These are phyloP conservation scores for Oscheius onirici DNA, from an alignment of 2,888 invertebrate species.

Conservation along the genomic window DNA sequence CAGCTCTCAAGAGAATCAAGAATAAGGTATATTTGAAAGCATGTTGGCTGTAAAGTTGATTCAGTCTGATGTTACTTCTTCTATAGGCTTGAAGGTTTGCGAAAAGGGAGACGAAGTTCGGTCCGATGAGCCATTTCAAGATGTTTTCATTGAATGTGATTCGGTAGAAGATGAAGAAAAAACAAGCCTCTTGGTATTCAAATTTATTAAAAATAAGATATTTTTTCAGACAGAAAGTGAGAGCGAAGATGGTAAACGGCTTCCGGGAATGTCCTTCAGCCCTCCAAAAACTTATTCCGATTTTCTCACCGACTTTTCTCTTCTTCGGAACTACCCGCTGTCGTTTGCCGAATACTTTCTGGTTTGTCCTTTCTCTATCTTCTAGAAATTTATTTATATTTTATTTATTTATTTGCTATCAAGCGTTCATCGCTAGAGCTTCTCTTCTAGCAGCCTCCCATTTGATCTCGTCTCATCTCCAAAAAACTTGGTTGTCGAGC, in stretches of 20 bases:
- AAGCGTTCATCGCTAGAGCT: too few species aligned
- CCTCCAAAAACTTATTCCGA: constrained; percentile 4
- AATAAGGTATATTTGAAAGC: constrained; percentile 29
- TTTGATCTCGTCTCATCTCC: too few species aligned
- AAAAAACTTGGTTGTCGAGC: too few species aligned
- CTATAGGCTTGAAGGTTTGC: neutral
- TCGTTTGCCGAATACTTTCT: constrained; percentile 36
- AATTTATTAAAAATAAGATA: neutral
- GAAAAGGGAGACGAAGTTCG: constrained; percentile 32
- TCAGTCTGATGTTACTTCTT: constrained; percentile 7
- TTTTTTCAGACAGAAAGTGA: neutral
- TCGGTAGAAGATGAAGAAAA: constrained; percentile 1
- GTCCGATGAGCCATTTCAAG: neutral
- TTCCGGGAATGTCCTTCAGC: neutral
- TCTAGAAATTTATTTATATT: neutral
- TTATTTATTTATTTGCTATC: neutral
- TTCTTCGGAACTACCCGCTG: neutral
- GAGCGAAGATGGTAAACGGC: neutral
- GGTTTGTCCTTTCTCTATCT: constrained; percentile 21
- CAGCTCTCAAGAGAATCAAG: constrained; percentile 8
- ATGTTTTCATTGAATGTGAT: constrained; percentile 13
- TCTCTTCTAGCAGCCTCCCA: too few species aligned
- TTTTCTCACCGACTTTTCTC: constrained; percentile 23
- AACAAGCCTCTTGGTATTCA: neutral
- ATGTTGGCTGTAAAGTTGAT: constrained; percentile 28